Conservation (phyloP, 2,113 vertebrate genomes). For the Engystomops pustulosus region DNA sequence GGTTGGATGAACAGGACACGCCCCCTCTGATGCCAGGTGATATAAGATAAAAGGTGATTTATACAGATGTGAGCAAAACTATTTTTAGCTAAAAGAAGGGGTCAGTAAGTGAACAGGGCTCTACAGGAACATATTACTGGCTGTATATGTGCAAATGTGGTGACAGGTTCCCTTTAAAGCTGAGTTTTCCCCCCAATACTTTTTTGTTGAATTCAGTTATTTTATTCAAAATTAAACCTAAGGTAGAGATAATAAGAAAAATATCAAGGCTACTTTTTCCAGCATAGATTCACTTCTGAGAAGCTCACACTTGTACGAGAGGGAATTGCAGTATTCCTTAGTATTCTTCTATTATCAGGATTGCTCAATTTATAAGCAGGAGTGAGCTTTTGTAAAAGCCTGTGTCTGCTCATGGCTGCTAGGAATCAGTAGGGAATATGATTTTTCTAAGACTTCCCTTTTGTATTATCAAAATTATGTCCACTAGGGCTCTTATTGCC, state of each 20-base stretch:
- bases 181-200: too few relatives aligned
- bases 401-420: background rate
- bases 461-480: background rate
- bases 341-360: background rate
- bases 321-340: background rate
- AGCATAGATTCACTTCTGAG: background rate
- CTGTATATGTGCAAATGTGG: too few relatives aligned
- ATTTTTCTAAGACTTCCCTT: background rate
- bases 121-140: too few relatives aligned
- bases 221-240: too few relatives aligned
- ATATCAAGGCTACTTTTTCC: background rate
- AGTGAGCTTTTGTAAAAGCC: background rate
- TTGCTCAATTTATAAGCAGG: background rate
- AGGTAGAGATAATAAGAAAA: background rate
- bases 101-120: too few relatives aligned
- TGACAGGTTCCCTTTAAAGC: too few relatives aligned
- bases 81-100: too few relatives aligned
- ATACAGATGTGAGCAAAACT: too few relatives aligned
- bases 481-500: background rate
- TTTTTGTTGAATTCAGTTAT: too few relatives aligned
- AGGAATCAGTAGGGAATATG: background rate
- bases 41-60: too few relatives aligned
- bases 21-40: too few relatives aligned
- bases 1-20: too few relatives aligned
- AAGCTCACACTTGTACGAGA: background rate